These are phyloP conservation scores for Drosophila paulistorum DNA, from an alignment of 1,140 invertebrate species.

Conservation along the genomic window DNA sequence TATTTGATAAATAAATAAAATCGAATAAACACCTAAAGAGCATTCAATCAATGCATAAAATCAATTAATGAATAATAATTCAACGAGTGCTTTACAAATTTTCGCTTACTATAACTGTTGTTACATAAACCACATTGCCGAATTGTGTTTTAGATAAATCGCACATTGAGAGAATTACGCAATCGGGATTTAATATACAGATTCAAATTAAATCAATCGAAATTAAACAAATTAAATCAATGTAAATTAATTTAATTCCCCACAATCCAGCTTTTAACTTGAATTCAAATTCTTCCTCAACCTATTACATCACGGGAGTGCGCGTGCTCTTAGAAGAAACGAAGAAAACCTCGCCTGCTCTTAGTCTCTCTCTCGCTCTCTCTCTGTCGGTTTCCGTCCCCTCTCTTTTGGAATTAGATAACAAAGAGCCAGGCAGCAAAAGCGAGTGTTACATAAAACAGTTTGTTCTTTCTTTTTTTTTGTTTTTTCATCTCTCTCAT, in stretches of 20 bases:
- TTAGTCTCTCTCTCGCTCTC: slow-evolving; percentile 17
- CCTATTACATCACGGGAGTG: slow-evolving; percentile 65
- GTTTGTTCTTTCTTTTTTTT: slow-evolving; percentile 8
- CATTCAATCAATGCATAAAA: slow-evolving; percentile 6
- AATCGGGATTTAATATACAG: slow-evolving; percentile 32
- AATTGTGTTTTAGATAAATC: slow-evolving; percentile 28
- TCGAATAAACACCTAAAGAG: slow-evolving; percentile 15
- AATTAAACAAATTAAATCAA: background rate
- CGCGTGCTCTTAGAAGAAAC: slow-evolving; percentile 53
- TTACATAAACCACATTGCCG: slow-evolving; percentile 37
- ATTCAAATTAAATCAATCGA: background rate
- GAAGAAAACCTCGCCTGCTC: slow-evolving; percentile 29
- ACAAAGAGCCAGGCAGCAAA: slow-evolving; percentile 8
- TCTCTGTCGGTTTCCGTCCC: slow-evolving; percentile 16
- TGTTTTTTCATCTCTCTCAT: slow-evolving; percentile 20
- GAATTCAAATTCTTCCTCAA: background rate
- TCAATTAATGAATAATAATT: background rate
- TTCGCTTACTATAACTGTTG: slow-evolving; percentile 12
- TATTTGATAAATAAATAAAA: slow-evolving; percentile 50
- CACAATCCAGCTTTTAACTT: background rate
- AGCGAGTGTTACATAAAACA: slow-evolving; percentile 60
- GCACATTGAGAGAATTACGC: slow-evolving; percentile 45
- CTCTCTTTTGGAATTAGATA: slow-evolving; percentile 45
- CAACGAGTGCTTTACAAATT: slow-evolving; percentile 16
- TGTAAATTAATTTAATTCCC: background rate